Base-by-base conservation (phyloP, 2,113 vertebrate genomes). In the Cyrtonyx montezumae region DNA sequence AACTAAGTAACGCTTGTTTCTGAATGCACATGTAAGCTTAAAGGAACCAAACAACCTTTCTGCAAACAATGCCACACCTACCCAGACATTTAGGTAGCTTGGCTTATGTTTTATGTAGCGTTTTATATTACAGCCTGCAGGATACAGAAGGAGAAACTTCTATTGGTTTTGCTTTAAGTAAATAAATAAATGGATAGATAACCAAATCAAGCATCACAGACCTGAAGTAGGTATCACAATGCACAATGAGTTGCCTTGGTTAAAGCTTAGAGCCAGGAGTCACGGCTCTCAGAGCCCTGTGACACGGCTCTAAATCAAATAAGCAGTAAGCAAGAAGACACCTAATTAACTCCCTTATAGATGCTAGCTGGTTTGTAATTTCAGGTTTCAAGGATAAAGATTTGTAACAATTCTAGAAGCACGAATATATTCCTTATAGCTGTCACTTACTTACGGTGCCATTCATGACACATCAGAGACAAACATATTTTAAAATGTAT, bases 201-300 rank as follows among this genome's bases (percentile, higher is more conserved):
- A 40, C 40, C 40, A 40, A 40, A 40, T 40, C 40, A 40, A 40
- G 40, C 12, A 40, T 40, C 40, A 40, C 12, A 12, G 12, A 40
- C 40, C 5, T 40, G 40, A 40, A 40, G 40, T 40, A 40, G 40
- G 40, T 40, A 40, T 40, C 40, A 40, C 11, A 13, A 13, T 12
- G 40, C 11, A 40, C 40, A 12, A 40, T 40, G 40, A 40, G 40
- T 40, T 40, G 40, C 40, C 42, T 81, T 46, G 16, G 82, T 65
- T 68, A 85, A 73, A 14, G 65, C 77, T 92, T 76, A 87, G 21
- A 65, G 66, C 46, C 62, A 16, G 49, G 62, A 73, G 23, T 85
- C 68, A 71, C 5, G 42, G 74, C 40, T 74, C 86, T 67, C 14
- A 49, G 20, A 68, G 37, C 32, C 36, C 58, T 19, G 11, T 9